Evolutionary conservation across 2,797 vertebrate genomes (phyloP), one percentile per base, ranked within the genome.

Genomic region (Smutsia temminckii): DNA sequence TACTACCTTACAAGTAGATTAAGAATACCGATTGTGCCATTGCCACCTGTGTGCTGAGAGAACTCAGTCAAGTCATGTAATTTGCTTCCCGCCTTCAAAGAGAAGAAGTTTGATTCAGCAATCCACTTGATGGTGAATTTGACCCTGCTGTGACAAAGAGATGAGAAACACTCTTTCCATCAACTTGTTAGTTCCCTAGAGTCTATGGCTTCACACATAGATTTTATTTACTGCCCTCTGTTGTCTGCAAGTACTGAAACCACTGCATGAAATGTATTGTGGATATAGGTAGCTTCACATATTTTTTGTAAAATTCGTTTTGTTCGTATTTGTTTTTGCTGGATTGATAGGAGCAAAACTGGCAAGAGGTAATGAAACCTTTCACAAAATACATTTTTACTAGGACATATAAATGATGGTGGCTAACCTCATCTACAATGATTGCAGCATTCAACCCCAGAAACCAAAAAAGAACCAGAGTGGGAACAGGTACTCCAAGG

Each of bases 311-410:
- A 95, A 94, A 85, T 97, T 83, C 91, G 79, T 96, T 97, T 93
- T 93, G 69, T 92, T 95, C 89, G 13, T 89, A 75, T 84, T 91
- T 96, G 93, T 32, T 95, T 94, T 95, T 89, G 61, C 57, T 94
- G 96, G 96, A 95, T 81, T 77, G 81, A 93, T 97, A 85, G 87
- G 32, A 90, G 93, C 49, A 74, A 95, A 94, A 77, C 80, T 94
- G 87, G 75, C 55, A 91, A 92, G 57, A 89, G 55, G 84, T 93
- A 95, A 95, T 93, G 79, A 96, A 71, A 96, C 79, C 27, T 91
- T 95, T 85, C 77, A 89, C 20, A 86, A 64, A 89, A 94, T 91
- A 25, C 16, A 9, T 84, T 83, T 96, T 95, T 78, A 80, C 37
- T 53, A 94, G 46, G 59, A 79, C 8, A 21, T 92, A 96, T 88